These are phyloP conservation scores for Grapholita molesta DNA, from an alignment of 1,140 invertebrate genomes.

Conservation along the genomic window DNA sequence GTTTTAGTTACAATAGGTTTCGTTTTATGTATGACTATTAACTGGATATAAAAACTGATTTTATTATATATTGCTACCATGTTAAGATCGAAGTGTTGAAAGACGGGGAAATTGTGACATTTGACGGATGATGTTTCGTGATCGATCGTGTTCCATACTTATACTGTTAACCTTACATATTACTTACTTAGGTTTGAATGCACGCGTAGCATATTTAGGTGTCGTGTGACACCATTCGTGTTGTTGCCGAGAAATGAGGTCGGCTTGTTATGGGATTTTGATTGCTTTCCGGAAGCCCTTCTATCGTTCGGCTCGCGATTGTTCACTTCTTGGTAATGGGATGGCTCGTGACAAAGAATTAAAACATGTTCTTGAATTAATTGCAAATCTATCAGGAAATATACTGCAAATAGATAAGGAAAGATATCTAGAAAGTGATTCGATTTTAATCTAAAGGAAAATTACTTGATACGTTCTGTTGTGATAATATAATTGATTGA, in stretches of 20 bases:
- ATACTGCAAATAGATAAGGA: neutral
- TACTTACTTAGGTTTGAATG: neutral
- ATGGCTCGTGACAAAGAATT: neutral
- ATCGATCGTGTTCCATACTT: constrained; percentile 8
- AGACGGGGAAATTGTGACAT: too few species aligned
- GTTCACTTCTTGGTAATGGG: neutral
- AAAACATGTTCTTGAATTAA: neutral
- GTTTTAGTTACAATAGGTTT: too few species aligned
- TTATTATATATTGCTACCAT: too few species aligned
- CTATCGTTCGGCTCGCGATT: neutral
- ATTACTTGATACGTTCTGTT: neutral
- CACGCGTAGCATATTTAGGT: constrained; percentile 12
- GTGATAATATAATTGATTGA: constrained; percentile 1
- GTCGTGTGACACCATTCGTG: constrained; percentile 3
- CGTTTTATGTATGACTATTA: too few species aligned
- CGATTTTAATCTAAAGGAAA: constrained; percentile 11
- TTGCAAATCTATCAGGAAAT: neutral
- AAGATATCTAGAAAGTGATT: neutral
- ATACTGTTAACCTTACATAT: too few species aligned
- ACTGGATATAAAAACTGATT: too few species aligned
- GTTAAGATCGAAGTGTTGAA: too few species aligned
- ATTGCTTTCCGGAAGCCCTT: constrained; percentile 24
- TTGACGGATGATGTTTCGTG: too few species aligned
- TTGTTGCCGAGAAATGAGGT: constrained; percentile 17
- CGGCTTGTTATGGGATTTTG: constrained; percentile 19